Conservation (phyloP, 2,113 vertebrate species). For the Microcebus lehilahytsara region DNA sequence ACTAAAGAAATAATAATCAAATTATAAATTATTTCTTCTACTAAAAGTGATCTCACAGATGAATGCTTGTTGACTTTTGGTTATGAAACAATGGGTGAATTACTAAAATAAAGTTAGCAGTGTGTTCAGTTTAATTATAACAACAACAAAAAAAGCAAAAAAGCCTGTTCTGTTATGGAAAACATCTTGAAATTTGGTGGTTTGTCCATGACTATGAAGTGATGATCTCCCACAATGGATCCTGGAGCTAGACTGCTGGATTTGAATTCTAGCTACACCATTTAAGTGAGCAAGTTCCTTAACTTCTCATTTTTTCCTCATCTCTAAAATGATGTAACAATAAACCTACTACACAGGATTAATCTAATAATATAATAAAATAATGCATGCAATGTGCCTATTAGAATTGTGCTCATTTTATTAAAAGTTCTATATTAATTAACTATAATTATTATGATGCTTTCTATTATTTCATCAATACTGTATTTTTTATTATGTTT, state of each 20-base stretch:
- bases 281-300: too few species aligned
- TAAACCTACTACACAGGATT: background rate
- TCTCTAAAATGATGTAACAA: background rate
- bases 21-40: constrained; percentile 86
- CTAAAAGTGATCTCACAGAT: constrained; percentile 86
- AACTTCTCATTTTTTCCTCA: background rate
- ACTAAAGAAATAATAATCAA: constrained; percentile 87
- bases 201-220: too few species aligned
- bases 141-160: constrained; percentile 60
- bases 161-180: background rate
- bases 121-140: constrained; percentile 82
- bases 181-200: background rate
- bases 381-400: background rate
- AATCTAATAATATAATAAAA: background rate
- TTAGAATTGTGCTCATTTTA: background rate
- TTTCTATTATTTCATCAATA: background rate
- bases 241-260: background rate
- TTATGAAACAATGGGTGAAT: constrained; percentile 86
- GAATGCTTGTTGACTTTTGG: constrained; percentile 87
- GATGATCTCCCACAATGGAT: background rate
- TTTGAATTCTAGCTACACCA: background rate
- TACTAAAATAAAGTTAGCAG: constrained; percentile 86
- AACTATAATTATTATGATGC: background rate
- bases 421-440: background rate
- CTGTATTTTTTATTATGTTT: background rate